Conservation (phyloP, 1,140 invertebrate species). For the Octopus sinensis region DNA sequence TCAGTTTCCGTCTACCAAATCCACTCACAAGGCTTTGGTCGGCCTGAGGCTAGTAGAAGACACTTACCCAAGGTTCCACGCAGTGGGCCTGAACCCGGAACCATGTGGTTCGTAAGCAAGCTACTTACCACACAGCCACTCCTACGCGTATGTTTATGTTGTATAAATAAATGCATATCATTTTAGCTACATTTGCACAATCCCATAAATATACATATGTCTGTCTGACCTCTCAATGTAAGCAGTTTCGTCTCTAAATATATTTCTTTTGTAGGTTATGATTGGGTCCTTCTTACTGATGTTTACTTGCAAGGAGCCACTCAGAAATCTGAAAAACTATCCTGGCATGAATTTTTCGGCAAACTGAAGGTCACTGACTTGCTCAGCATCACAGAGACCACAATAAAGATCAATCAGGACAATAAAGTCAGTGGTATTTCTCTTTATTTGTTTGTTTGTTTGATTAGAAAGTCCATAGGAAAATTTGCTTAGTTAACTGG, state of each 20-base stretch:
- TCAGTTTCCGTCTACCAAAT: too few species aligned
- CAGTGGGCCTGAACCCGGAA: too few species aligned
- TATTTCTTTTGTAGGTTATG: conserved; percentile 40
- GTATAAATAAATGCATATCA: too few species aligned
- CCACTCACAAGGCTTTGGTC: too few species aligned
- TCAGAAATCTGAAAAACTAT: conserved; percentile 19
- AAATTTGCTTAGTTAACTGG: too few species aligned
- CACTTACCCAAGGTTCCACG: too few species aligned
- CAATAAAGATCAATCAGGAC: conserved; percentile 24
- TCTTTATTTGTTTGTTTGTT: not conserved
- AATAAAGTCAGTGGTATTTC: conserved; percentile 30
- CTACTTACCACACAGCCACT: too few species aligned
- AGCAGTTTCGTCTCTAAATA: not conserved
- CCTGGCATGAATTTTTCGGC: conserved; percentile 46
- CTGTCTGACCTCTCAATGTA: not conserved
- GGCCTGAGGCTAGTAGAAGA: too few species aligned
- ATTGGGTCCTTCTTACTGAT: conserved; percentile 44
- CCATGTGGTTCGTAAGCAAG: too few species aligned
- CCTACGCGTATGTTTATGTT: too few species aligned
- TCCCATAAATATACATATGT: too few species aligned
- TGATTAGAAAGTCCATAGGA: not conserved
- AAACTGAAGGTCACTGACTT: conserved; percentile 47
- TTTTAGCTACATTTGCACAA: too few species aligned
- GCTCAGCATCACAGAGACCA: conserved; percentile 31
- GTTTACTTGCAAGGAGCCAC: conserved; percentile 35